phyloP scores from a whole-genome alignment of 2,113 vertebrate genomes.

The Gopherus flavomarginatus region DNA sequence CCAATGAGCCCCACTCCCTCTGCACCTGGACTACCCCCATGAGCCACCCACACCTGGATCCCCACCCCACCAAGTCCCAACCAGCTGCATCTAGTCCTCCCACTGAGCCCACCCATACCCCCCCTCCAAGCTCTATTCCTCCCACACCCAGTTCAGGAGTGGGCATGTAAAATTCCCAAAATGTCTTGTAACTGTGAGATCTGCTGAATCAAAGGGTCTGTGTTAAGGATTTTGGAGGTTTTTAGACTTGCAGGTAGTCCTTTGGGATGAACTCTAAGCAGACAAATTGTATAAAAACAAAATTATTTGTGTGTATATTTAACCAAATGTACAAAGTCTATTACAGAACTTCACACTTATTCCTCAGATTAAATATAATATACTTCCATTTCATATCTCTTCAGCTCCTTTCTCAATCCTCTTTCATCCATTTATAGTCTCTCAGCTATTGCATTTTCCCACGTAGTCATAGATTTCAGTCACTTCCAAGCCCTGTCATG shows the following conservation, averaged over 20 bases:
- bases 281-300: not conserved
- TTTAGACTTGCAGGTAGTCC: rapidly evolving
- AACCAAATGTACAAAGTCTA: not conserved
- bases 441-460: not conserved
- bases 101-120: too few species aligned
- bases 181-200: not conserved
- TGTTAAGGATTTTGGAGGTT: rapidly evolving
- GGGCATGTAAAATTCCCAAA: rapidly evolving
- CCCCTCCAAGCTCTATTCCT: too few species aligned
- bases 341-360: not conserved
- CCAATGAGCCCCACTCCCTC: too few species aligned
- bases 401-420: not conserved
- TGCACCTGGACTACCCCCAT: too few species aligned
- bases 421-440: not conserved
- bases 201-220: not conserved
- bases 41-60: too few species aligned
- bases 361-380: not conserved
- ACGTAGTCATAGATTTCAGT: not conserved
- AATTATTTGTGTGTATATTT: not conserved
- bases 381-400: not conserved
- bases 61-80: too few species aligned
- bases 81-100: too few species aligned
- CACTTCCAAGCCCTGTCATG: not conserved
- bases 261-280: not conserved
- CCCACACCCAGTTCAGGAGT: too few species aligned